Conservation (phyloP, 2,888 invertebrate species). For the Metallyticus violacea region DNA sequence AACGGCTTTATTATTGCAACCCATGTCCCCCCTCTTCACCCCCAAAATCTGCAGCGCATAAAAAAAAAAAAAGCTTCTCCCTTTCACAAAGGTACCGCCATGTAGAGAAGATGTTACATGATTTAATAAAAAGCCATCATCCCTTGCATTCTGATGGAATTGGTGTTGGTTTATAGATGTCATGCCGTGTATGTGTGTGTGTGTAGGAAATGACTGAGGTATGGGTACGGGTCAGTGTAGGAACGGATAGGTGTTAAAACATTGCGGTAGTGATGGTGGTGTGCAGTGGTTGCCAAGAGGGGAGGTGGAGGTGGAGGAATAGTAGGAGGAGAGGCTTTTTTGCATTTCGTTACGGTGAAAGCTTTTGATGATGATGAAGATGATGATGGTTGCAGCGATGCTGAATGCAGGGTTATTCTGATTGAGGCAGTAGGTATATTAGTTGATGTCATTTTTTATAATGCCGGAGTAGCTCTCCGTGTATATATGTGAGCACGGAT, state of each 20-base stretch:
- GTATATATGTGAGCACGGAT: not conserved
- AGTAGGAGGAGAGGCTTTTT: not conserved
- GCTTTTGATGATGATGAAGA: slow-evolving; percentile 1
- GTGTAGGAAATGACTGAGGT: no score
- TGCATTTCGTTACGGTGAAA: slow-evolving; percentile 12
- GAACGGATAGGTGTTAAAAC: not conserved
- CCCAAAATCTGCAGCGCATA: not conserved
- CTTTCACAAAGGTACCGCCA: not conserved
- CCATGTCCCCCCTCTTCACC: not conserved
- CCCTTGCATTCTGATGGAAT: not conserved
- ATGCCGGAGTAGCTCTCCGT: not conserved
- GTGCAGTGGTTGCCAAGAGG: no score
- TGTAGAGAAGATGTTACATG: not conserved
- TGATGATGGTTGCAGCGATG: not conserved
- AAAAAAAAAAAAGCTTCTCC: not conserved
- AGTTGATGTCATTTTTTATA: slow-evolving; percentile 9
- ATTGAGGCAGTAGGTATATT: slow-evolving; percentile 11
- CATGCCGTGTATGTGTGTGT: not conserved
- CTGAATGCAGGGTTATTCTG: not conserved
- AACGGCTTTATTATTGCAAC: not conserved
- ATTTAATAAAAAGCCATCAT: slow-evolving; percentile 7
- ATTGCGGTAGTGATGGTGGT: no score
- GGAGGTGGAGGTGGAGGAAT: not conserved
- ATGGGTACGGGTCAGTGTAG: not conserved
- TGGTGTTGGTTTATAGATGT: slow-evolving; percentile 8